phyloP scores from a whole-genome alignment of 2,113 vertebrate genomes.

The Bagarius yarrelli region DNA sequence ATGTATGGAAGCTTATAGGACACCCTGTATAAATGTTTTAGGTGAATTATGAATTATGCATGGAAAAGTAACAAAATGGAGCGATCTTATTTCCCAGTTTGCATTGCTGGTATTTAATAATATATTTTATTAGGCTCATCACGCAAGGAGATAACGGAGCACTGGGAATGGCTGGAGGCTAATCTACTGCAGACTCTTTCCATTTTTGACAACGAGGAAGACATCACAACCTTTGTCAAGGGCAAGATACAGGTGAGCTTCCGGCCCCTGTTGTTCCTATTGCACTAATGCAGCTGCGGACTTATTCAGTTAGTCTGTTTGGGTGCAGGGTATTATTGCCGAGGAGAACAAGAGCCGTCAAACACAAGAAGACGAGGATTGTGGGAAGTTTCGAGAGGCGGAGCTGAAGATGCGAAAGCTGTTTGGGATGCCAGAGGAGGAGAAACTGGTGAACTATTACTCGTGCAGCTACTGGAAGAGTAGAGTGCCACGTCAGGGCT shows the following conservation, averaged over 20 bases:
- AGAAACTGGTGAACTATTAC: slow-evolving; percentile 98
- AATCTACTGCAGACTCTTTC: slow-evolving; percentile 95
- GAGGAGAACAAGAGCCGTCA: slow-evolving; percentile 89
- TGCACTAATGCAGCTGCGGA: not conserved
- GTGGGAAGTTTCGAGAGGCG: slow-evolving; percentile 93
- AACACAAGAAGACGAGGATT: slow-evolving; percentile 85
- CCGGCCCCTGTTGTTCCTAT: not conserved
- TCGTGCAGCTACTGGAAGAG: slow-evolving; percentile 99
- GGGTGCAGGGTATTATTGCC: slow-evolving; percentile 88
- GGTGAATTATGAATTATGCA: no score
- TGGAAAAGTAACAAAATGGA: not conserved
- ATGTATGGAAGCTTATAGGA: no score
- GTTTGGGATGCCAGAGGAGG: slow-evolving; percentile 95
- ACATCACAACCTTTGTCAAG: slow-evolving; percentile 95
- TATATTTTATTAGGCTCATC: slow-evolving; percentile 77
- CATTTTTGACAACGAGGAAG: slow-evolving; percentile 94
- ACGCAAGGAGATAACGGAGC: slow-evolving; percentile 92
- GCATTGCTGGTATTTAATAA: not conserved
- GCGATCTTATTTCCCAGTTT: not conserved
- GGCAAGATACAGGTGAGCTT: slow-evolving; percentile 90
- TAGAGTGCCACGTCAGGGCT: slow-evolving; percentile 91
- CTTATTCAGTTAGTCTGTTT: not conserved
- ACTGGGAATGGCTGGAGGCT: slow-evolving; percentile 97
- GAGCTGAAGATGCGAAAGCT: slow-evolving; percentile 94
- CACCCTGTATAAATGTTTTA: no score